These are phyloP conservation scores for Pachymerium ferrugineum DNA, from an alignment of 2,888 invertebrate genomes.

Conservation along the genomic window DNA sequence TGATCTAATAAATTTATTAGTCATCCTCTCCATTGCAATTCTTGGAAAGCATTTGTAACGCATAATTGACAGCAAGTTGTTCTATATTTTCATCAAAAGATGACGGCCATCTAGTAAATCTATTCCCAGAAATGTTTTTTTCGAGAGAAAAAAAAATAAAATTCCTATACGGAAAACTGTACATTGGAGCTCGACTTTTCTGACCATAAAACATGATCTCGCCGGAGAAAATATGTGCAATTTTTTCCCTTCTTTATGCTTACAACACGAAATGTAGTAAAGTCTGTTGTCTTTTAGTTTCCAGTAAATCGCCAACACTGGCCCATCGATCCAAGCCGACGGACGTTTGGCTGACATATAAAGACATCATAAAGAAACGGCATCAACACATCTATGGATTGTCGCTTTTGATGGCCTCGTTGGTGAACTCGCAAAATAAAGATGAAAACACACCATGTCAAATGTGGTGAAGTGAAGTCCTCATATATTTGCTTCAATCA, in stretches of 20 bases:
- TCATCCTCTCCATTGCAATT: too few relatives aligned
- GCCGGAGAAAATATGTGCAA: too few relatives aligned
- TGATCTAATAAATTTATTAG: too few relatives aligned
- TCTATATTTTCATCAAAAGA: not conserved
- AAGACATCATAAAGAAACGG: slow-evolving; percentile 22
- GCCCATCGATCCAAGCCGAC: slow-evolving; percentile 15
- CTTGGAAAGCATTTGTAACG: too few relatives aligned
- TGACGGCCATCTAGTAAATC: not conserved
- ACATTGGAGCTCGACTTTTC: too few relatives aligned
- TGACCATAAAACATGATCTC: too few relatives aligned
- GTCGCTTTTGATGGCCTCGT: not conserved
- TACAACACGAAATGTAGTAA: not conserved
- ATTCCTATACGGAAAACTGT: not conserved
- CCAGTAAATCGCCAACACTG: slow-evolving; percentile 2
- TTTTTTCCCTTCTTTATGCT: not conserved
- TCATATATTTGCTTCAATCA: slow-evolving; percentile 3
- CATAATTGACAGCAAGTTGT: not conserved
- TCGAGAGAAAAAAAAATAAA: not conserved
- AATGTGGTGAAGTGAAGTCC: not conserved
- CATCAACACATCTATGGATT: slow-evolving; percentile 27
- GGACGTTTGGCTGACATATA: slow-evolving; percentile 11
- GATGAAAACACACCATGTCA: slow-evolving; percentile 17
- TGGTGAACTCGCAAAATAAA: slow-evolving; percentile 14
- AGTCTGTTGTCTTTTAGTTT: slow-evolving; percentile 3
- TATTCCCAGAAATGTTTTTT: not conserved